Evolutionary conservation across 92 coral and sea anemone genomes (phyloP).

Genomic region (Isaurus tuberculatus): DNA sequence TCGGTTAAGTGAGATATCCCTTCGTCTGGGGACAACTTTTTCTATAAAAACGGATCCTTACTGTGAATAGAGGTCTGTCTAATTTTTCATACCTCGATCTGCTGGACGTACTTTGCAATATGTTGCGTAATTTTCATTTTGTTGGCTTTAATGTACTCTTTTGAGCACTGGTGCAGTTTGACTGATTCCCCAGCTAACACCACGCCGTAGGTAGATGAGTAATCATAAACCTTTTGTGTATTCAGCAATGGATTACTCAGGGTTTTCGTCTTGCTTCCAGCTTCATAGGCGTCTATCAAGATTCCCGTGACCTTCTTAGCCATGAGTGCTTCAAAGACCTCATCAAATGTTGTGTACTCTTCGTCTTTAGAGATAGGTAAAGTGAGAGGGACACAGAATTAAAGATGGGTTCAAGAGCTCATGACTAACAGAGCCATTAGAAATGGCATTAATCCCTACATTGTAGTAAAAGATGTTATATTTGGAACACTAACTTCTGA

Average conservation of each 20-base stretch:
- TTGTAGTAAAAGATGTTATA: too few relatives aligned
- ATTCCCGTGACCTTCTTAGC: constrained; percentile 24
- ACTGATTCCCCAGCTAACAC: constrained; percentile 40
- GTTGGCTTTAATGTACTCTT: constrained; percentile 32
- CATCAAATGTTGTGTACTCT: constrained; percentile 35
- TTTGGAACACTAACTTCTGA: too few relatives aligned
- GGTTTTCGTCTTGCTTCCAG: constrained; percentile 30
- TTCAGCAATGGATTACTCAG: constrained; percentile 36
- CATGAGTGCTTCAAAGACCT: constrained; percentile 29
- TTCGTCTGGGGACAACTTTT: too few relatives aligned
- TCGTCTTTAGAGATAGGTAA: not conserved
- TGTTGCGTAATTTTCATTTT: constrained; percentile 33
- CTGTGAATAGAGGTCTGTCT: not conserved
- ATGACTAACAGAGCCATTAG: too few relatives aligned
- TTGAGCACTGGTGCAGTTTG: constrained; percentile 41
- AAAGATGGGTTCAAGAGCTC: not conserved
- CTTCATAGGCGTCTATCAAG: constrained; percentile 44
- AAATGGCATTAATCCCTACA: too few relatives aligned
- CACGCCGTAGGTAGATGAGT: constrained; percentile 39
- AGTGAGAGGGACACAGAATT: not conserved
- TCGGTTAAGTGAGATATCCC: too few relatives aligned
- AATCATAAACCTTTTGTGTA: constrained; percentile 32
- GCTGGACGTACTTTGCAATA: constrained; percentile 16
- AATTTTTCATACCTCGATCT: constrained; percentile 1
- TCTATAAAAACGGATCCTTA: too few relatives aligned